phyloP scores from a whole-genome alignment of 1,140 invertebrate species.

The Latrodectus geometricus region DNA sequence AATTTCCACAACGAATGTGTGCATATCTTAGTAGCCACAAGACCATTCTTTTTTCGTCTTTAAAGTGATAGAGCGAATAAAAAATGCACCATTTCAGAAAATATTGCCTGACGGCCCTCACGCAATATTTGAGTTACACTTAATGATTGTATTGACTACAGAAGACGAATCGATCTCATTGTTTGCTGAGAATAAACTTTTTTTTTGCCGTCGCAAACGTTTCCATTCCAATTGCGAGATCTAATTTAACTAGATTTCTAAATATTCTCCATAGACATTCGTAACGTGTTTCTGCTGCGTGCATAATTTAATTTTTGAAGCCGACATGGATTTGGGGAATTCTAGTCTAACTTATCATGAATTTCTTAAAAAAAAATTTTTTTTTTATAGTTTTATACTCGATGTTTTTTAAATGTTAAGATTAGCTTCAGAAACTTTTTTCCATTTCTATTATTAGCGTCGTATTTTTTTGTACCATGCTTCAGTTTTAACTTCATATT shows the following conservation, averaged over 20 bases:
- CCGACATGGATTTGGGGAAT: too few relatives aligned
- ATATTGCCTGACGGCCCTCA: conserved; percentile 52
- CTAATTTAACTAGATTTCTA: conserved; percentile 28
- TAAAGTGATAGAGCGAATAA: conserved; percentile 26
- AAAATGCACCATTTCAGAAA: conserved; percentile 50
- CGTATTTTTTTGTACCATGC: too few relatives aligned
- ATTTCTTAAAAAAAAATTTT: too few relatives aligned
- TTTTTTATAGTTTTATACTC: too few relatives aligned
- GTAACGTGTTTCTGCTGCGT: too few relatives aligned
- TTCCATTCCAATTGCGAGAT: conserved; percentile 53
- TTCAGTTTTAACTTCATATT: too few relatives aligned
- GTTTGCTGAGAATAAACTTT: conserved; percentile 54
- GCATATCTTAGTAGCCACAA: conserved; percentile 51
- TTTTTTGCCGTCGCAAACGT: conserved; percentile 10
- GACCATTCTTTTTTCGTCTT: conserved; percentile 22
- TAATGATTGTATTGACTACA: conserved; percentile 59
- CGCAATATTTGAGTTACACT: conserved; percentile 61
- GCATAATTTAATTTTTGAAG: too few relatives aligned
- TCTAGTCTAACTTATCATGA: too few relatives aligned
- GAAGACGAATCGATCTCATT: conserved; percentile 55
- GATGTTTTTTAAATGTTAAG: too few relatives aligned
- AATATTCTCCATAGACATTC: not conserved
- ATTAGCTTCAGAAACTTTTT: too few relatives aligned
- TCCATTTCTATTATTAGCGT: too few relatives aligned
- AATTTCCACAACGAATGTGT: conserved; percentile 34